A percentile compares a stretch with the other conserved stretches of the same genome.
phyloP scores from a whole-genome alignment of 2,797 vertebrate species.

The Pipistrellus pygmaeus region DNA sequence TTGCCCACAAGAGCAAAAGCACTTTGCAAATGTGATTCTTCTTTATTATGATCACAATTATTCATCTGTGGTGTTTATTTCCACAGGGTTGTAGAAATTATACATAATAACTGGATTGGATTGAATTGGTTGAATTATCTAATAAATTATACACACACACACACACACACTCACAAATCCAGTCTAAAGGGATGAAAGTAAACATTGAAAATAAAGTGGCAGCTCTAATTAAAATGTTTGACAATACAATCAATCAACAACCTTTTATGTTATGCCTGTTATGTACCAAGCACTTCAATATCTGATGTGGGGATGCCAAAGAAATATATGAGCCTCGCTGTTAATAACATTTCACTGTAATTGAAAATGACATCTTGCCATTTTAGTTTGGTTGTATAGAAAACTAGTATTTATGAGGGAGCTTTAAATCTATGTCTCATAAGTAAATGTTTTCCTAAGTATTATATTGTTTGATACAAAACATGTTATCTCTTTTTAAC shows the following conservation, averaged over 20 bases:
- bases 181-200: conserved; percentile 11
- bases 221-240: conserved; percentile 51
- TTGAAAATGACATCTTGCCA: background rate
- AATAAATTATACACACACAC: background rate
- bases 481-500: conserved; percentile 8
- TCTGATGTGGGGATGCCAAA: background rate
- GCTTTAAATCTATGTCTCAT: conserved; percentile 11
- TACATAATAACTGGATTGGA: conserved; percentile 14
- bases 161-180: background rate
- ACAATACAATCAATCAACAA: background rate
- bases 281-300: conserved; percentile 40
- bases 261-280: background rate
- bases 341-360: conserved; percentile 26
- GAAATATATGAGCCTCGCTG: conserved; percentile 1
- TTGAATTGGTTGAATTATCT: background rate
- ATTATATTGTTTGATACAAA: conserved; percentile 29
- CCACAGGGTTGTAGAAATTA: background rate
- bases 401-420: conserved; percentile 12
- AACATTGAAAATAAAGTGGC: conserved; percentile 47
- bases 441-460: conserved; percentile 13
- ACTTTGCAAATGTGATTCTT: conserved; percentile 50
- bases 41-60: background rate
- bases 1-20: conserved; percentile 59
- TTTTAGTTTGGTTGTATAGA: conserved; percentile 13
- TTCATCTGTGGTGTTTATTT: conserved; percentile 41